phyloP scores from a whole-genome alignment of 1,140 invertebrate genomes.

The Papilio xuthus region DNA sequence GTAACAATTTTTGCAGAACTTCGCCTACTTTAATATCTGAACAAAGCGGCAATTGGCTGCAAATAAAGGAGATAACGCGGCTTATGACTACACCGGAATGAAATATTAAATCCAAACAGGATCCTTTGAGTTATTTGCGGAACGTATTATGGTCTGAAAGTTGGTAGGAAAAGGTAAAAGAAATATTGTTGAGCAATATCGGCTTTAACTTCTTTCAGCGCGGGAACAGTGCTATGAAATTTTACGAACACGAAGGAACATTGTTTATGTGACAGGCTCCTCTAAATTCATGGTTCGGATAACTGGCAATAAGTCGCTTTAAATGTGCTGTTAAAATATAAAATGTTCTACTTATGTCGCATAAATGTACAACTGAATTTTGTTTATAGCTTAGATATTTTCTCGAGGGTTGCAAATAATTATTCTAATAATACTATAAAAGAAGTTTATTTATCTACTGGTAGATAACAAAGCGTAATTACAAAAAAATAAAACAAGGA shows the following conservation, averaged over 20 bases:
- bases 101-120: conserved; percentile 32
- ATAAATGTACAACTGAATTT: conserved; percentile 2
- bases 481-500: too few species aligned
- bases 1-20: background rate
- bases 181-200: conserved; percentile 31
- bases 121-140: conserved; percentile 33
- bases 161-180: conserved; percentile 15
- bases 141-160: conserved; percentile 24
- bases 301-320: conserved; percentile 13
- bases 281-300: conserved; percentile 17
- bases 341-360: conserved; percentile 6
- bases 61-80: conserved; percentile 14
- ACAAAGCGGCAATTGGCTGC: conserved; percentile 16
- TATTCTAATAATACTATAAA: too few species aligned
- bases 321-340: conserved; percentile 13
- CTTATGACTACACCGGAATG: background rate
- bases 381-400: background rate
- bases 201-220: conserved; percentile 19
- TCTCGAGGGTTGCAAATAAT: background rate
- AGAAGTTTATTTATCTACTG: too few species aligned
- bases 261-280: conserved; percentile 23
- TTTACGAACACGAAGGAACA: conserved; percentile 27
- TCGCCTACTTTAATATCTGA: background rate
- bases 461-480: too few species aligned
- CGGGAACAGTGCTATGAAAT: conserved; percentile 23